Evolutionary conservation across 2,888 invertebrate genomes (phyloP).

Genomic region (Formica aserva): DNA sequence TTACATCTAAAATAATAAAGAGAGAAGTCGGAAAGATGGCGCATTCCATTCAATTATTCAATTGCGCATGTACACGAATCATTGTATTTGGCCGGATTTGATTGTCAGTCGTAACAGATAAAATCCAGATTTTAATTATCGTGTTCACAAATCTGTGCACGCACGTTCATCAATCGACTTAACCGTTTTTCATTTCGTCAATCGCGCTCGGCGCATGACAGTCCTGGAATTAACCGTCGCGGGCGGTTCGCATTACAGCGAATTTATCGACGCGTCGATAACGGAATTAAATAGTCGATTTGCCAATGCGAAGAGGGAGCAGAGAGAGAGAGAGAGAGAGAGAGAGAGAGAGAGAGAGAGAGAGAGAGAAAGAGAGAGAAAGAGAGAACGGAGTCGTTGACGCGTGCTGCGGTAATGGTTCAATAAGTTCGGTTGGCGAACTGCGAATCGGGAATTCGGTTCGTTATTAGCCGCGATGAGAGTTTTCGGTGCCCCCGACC

Average conservation of each 20-base stretch:
- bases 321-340: no score
- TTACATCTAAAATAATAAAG: background rate
- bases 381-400: conserved; percentile 33
- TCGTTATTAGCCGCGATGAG: conserved; percentile 40
- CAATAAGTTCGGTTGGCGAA: conserved; percentile 47
- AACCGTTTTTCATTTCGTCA: conserved; percentile 51
- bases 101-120: conserved; percentile 5
- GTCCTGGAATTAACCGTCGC: conserved; percentile 42
- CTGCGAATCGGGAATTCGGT: conserved; percentile 40
- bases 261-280: conserved; percentile 55
- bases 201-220: conserved; percentile 31
- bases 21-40: background rate
- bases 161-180: conserved; percentile 37
- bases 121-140: conserved; percentile 45
- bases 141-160: conserved; percentile 17
- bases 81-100: conserved; percentile 24
- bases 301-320: background rate
- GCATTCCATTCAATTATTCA: conserved; percentile 4
- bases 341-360: background rate
- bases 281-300: conserved; percentile 58
- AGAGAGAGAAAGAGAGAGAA: no score
- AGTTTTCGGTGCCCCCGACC: background rate
- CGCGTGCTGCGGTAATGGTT: conserved; percentile 40
- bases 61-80: background rate
- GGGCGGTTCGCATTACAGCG: conserved; percentile 35